Conservation (phyloP, 2,113 vertebrate genomes). For the Ginglymostoma cirratum region DNA sequence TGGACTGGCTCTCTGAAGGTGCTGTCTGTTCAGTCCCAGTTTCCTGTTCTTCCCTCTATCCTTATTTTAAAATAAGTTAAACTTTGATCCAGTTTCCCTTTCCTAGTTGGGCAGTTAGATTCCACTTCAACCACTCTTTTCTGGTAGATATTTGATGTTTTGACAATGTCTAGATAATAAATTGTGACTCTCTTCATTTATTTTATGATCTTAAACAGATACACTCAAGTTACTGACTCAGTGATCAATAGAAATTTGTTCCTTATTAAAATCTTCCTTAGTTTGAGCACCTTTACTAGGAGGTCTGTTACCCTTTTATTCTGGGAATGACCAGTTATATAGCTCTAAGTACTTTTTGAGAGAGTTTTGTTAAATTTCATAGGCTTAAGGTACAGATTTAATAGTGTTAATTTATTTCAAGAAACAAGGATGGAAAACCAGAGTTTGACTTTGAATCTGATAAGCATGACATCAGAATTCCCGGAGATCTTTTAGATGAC, state of each 20-base stretch:
- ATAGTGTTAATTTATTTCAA: conserved; percentile 44
- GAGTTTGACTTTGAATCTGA: conserved; percentile 84
- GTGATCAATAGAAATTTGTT: neutral
- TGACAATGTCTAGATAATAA: neutral
- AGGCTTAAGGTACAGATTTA: neutral
- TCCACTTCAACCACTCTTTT: neutral
- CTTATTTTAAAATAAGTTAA: neutral
- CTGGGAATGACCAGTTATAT: neutral
- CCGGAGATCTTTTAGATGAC: conserved; percentile 65
- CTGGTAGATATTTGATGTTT: neutral
- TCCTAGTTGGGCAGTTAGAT: neutral
- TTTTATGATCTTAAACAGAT: neutral
- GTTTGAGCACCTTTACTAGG: neutral
- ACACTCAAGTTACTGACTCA: neutral
- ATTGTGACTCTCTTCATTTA: neutral
- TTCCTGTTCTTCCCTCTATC: neutral
- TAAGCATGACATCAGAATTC: conserved; percentile 83
- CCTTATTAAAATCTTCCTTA: neutral
- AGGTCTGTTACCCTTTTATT: neutral
- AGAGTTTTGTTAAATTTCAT: neutral
- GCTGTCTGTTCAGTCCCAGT: neutral
- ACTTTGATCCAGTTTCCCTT: neutral
- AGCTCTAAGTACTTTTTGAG: neutral
- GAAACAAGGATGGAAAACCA: conserved; percentile 59
- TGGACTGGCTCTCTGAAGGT: neutral